A percentile compares a stretch with the other conserved stretches of the same genome.
phyloP scores from a whole-genome alignment of 2,888 invertebrate species.

The Oligia fasciuncula region DNA sequence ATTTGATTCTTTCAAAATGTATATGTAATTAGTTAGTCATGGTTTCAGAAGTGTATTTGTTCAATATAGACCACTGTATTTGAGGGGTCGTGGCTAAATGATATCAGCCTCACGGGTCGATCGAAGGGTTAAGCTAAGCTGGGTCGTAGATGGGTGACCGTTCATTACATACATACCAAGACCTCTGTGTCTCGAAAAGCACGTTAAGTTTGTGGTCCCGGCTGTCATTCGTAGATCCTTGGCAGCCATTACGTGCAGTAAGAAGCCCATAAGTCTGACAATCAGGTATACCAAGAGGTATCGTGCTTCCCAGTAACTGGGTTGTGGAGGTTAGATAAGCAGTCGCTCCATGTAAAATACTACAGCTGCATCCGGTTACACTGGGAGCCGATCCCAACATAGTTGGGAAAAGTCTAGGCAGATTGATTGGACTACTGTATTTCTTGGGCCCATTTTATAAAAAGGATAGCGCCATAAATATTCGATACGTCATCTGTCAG shows the following conservation, averaged over 20 bases:
- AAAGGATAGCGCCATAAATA: slow-evolving; percentile 63
- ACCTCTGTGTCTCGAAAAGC: too few species aligned
- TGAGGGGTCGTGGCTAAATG: background rate
- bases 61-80: background rate
- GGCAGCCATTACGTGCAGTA: too few species aligned
- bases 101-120: background rate
- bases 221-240: too few species aligned
- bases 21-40: background rate
- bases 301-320: background rate
- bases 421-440: slow-evolving; percentile 52
- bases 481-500: slow-evolving; percentile 79
- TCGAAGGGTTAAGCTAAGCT: background rate
- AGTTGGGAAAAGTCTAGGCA: background rate
- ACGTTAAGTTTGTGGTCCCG: too few species aligned
- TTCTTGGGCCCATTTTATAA: slow-evolving; percentile 26
- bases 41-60: background rate
- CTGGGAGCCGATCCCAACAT: background rate
- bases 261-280: too few species aligned
- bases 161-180: background rate
- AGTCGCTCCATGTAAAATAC: background rate
- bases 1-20: slow-evolving; percentile 11
- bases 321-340: background rate
- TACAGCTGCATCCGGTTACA: background rate
- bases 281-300: too few species aligned
- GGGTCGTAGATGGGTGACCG: background rate